Evolutionary conservation across 2,888 invertebrate genomes (phyloP).

Genomic region (Eretmocerus hayati): DNA sequence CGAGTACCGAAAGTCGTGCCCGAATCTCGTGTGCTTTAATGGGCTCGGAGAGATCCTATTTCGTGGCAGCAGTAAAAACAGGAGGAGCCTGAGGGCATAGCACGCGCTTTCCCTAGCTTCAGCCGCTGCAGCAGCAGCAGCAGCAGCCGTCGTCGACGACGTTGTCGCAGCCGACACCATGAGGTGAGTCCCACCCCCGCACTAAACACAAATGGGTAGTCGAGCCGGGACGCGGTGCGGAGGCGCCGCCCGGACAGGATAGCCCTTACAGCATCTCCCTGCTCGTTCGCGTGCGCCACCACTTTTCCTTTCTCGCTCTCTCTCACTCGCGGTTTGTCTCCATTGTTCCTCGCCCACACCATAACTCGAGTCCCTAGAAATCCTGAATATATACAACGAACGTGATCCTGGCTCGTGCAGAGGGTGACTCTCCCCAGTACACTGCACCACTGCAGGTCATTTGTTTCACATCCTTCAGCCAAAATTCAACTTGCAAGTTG

Average conservation of each 20-base stretch:
- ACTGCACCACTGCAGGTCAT: too few species aligned
- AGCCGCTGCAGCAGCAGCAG: too few species aligned
- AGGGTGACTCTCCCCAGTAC: too few species aligned
- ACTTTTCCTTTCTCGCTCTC: not conserved
- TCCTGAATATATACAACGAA: too few species aligned
- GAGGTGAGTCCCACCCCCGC: slow-evolving; percentile 40
- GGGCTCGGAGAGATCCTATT: slow-evolving; percentile 45
- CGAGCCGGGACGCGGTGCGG: too few species aligned
- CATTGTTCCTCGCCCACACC: not conserved
- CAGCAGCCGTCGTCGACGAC: too few species aligned
- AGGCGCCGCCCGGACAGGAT: not conserved
- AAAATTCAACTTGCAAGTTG: too few species aligned
- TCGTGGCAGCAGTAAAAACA: slow-evolving; percentile 28
- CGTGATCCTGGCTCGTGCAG: too few species aligned
- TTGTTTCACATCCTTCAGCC: too few species aligned
- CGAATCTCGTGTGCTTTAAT: slow-evolving; percentile 46
- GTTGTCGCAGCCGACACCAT: slow-evolving; percentile 39
- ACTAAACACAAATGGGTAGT: too few species aligned
- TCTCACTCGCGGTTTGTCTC: slow-evolving; percentile 8
- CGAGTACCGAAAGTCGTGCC: slow-evolving; percentile 45
- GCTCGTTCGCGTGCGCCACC: not conserved
- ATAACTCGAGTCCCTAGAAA: too few species aligned
- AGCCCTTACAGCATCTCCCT: not conserved
- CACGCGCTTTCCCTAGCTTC: slow-evolving; percentile 42
- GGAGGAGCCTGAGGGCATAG: slow-evolving; percentile 39